Evolutionary conservation across 2,797 vertebrate genomes (phyloP), one percentile per base, ranked within the genome.

Genomic region (Dipus sagitta): DNA sequence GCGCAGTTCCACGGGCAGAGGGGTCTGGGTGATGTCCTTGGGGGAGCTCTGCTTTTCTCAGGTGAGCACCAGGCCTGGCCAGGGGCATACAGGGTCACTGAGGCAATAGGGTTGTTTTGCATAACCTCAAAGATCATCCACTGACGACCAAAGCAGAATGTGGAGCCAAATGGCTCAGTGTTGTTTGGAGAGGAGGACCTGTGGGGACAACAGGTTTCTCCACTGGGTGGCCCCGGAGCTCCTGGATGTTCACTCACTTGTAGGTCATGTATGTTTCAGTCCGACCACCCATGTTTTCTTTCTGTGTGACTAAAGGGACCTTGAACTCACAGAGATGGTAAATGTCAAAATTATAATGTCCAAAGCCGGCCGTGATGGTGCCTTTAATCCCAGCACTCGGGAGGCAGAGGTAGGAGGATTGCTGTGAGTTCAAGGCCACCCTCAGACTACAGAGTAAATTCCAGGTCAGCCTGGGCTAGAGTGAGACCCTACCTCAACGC

Each of bases 51-150:
- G 97, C 96, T 3, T 98, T 98, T 96, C 98, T 98, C 97, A 98
- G 92, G 96, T 99, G 99, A 98, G 98, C 98, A 98, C 98, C 97
- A 95, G 98, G 98, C 95, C 99, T 98, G 0, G 38, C 38, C 47
- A 7, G 47, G 47, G 92, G 99, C 99, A 0, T 99, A 99, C 34
- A 99, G 99, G 78, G 99, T 99, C 95, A 99, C 99, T 6, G 99
- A 99, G 70, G 99, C 99, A 98, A 99, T 99, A 98, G 99, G 99
- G 98, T 99, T 99, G 96, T 99, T 99, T 98, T 99, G 99, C 99
- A 99, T 99, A 98, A 99, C 99, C 99, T 99, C 99, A 98, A 99
- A 99, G 97, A 99, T 99, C 99, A 99, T 99, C 97, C 99, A 98
- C 97, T 99, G 99, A 95, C 99, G 98, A 96, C 99, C 99, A 96